Evolutionary conservation across 1,140 invertebrate species (phyloP).

Genomic region (Stratiolaelaps scimitus): DNA sequence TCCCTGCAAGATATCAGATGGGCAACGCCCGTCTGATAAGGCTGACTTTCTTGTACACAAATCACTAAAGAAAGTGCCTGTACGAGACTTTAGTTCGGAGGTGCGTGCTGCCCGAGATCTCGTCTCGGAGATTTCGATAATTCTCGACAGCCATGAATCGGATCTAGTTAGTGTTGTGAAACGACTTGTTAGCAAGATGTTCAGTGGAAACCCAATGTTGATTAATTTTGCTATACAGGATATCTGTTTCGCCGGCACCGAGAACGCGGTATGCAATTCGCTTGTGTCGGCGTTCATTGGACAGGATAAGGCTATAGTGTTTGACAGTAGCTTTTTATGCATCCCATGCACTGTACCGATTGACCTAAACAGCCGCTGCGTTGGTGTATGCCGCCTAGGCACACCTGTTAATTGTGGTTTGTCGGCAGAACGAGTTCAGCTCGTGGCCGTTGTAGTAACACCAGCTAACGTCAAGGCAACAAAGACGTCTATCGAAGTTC

Average conservation of each 20-base stretch:
- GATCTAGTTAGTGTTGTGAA: background rate
- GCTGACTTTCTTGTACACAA: conserved; percentile 1
- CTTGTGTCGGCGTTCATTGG: background rate
- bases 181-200: background rate
- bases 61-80: background rate
- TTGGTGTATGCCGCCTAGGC: background rate
- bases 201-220: background rate
- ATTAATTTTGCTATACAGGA: background rate
- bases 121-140: background rate
- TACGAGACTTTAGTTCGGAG: conserved; percentile 1
- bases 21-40: too few species aligned
- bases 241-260: background rate
- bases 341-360: background rate
- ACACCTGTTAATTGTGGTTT: background rate
- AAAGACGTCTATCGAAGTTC: conserved; percentile 38
- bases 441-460: background rate
- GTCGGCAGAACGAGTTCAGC: background rate
- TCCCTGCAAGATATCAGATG: too few species aligned
- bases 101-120: background rate
- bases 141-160: background rate
- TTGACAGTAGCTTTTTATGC: background rate
- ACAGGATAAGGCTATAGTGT: background rate
- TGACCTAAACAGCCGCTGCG: background rate
- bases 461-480: conserved; percentile 35
- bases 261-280: background rate